phyloP scores from a whole-genome alignment of 2,888 invertebrate species.

The Xestia c-nigrum region DNA sequence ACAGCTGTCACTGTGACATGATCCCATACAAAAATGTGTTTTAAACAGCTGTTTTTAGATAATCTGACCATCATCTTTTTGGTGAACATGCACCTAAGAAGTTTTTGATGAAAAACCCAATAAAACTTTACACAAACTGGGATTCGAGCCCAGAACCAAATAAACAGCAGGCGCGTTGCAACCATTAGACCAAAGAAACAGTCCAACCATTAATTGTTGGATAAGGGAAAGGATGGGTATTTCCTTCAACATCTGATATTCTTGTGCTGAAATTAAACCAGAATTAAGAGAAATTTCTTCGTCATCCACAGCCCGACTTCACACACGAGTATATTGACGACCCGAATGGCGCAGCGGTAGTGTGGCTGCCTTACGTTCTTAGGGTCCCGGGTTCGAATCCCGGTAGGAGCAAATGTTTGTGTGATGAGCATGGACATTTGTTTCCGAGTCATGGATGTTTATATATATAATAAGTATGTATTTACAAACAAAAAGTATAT shows the following conservation, averaged over 20 bases:
- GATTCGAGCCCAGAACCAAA: not conserved
- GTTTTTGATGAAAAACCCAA: not conserved
- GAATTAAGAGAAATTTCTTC: not conserved
- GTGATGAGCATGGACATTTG: too few relatives aligned
- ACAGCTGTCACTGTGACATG: too few relatives aligned
- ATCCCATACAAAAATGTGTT: too few relatives aligned
- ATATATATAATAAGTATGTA: too few relatives aligned
- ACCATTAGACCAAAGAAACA: not conserved
- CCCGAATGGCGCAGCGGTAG: too few relatives aligned
- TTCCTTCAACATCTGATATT: not conserved
- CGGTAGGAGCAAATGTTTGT: too few relatives aligned
- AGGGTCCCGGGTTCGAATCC: too few relatives aligned
- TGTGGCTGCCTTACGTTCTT: too few relatives aligned
- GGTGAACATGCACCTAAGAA: not conserved
- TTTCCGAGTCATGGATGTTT: too few relatives aligned
- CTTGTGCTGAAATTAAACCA: not conserved
- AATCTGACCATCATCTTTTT: too few relatives aligned
- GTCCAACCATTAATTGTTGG: not conserved
- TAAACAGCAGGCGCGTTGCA: not conserved
- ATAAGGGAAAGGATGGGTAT: not conserved
- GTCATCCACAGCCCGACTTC: not conserved
- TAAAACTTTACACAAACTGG: not conserved
- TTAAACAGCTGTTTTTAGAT: too few relatives aligned
- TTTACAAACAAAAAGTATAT: too few relatives aligned
- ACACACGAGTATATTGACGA: not conserved